Conservation (phyloP, 2,797 vertebrate genomes). For the Limosa lapponica region DNA sequence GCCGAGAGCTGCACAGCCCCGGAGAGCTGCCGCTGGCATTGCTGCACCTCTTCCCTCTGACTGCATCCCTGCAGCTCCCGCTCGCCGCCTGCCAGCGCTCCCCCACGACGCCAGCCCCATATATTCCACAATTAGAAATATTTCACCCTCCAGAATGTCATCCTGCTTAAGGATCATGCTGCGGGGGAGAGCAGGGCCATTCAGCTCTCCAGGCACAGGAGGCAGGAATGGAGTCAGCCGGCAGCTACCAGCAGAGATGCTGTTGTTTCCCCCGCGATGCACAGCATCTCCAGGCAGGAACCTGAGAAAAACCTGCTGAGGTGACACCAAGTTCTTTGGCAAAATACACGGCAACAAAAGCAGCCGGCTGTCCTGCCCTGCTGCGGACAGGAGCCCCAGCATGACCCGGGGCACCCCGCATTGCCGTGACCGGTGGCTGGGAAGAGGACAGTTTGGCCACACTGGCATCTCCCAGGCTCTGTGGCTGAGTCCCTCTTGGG, state of each 20-base stretch:
- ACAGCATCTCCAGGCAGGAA: neutral
- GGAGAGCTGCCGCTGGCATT: neutral
- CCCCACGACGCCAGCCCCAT: neutral
- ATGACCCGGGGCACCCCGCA: rapidly evolving
- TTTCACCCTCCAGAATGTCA: neutral
- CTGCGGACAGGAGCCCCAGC: neutral
- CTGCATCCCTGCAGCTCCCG: neutral
- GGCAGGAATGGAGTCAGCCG: neutral
- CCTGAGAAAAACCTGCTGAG: neutral
- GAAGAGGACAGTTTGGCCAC: rapidly evolving
- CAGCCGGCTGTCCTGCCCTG: neutral
- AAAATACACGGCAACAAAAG: neutral
- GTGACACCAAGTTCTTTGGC: neutral
- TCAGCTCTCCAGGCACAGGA: neutral
- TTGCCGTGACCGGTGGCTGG: rapidly evolving
- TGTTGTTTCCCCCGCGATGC: neutral
- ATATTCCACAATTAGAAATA: neutral
- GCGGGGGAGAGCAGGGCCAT: rapidly evolving
- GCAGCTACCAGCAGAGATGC: neutral
- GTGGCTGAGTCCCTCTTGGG: neutral
- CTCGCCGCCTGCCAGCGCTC: neutral
- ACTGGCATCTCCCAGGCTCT: rapidly evolving
- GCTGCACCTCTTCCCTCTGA: rapidly evolving
- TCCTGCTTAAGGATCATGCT: neutral
- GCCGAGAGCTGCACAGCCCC: neutral